phyloP scores from a whole-genome alignment of 1,140 invertebrate species.

The Ylistrum balloti region DNA sequence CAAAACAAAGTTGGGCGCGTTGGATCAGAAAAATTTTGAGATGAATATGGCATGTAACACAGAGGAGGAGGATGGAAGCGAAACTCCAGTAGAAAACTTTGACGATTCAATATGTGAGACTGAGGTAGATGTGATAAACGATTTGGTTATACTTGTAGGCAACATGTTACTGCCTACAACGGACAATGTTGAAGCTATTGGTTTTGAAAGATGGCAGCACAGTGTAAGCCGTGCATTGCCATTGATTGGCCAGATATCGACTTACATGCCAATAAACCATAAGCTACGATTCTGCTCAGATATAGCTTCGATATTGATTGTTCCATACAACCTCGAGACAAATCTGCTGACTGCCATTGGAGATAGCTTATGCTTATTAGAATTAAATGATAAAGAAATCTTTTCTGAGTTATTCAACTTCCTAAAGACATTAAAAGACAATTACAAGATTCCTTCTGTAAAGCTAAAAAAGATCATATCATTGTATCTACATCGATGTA shows the following conservation, averaged over 20 bases:
- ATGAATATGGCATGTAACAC: not conserved
- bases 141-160: not conserved
- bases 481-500: not conserved
- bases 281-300: conserved; percentile 8
- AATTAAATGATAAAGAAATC: not conserved
- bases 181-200: not conserved
- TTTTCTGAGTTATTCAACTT: not conserved
- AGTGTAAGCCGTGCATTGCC: not conserved
- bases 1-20: not conserved
- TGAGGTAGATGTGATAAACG: not conserved
- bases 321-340: conserved; percentile 5
- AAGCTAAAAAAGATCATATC: not conserved
- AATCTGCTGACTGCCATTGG: not conserved
- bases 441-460: not conserved
- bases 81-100: not conserved
- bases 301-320: not conserved
- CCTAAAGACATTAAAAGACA: not conserved
- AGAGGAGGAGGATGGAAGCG: not conserved
- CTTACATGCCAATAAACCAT: not conserved
- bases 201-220: not conserved
- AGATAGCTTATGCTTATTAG: not conserved
- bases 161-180: not conserved
- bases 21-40: not conserved
- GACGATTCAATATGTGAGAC: not conserved
- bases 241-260: not conserved